phyloP scores from a whole-genome alignment of 2,888 invertebrate species.

The Drosophila greeni region DNA sequence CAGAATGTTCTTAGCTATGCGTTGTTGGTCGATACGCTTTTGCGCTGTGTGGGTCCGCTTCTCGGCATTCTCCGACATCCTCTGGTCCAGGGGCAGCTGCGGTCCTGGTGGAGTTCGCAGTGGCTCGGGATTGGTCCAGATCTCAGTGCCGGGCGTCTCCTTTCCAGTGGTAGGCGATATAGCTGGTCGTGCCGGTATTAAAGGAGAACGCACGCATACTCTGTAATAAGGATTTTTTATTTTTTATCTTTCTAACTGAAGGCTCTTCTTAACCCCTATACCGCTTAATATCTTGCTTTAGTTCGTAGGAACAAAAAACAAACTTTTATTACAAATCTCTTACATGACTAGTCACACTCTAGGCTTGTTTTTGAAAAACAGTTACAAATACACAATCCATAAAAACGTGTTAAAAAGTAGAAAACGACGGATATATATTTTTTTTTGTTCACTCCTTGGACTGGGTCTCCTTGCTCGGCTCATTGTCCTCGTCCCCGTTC shows the following conservation, averaged over 20 bases:
- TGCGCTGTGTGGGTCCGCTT: constrained; percentile 83
- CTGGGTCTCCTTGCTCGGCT: constrained; percentile 49
- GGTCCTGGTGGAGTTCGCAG: constrained; percentile 19
- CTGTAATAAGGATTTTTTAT: constrained; percentile 76
- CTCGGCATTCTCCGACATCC: constrained; percentile 76
- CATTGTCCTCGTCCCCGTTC: constrained; percentile 70
- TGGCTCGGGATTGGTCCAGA: constrained; percentile 86
- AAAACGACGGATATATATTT: constrained; percentile 10
- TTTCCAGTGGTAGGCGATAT: constrained; percentile 82
- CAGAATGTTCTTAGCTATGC: constrained; percentile 81
- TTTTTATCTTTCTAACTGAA: neutral
- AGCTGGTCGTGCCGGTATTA: constrained; percentile 87
- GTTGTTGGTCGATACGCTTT: constrained; percentile 83
- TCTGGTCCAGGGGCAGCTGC: constrained; percentile 68
- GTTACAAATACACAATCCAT: constrained; percentile 13
- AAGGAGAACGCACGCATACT: constrained; percentile 89
- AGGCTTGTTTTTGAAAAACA: constrained; percentile 46
- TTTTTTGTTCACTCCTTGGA: constrained; percentile 18
- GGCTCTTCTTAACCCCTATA: neutral
- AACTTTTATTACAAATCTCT: constrained; percentile 45
- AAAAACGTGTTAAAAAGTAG: constrained; percentile 12
- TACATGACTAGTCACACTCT: constrained; percentile 63
- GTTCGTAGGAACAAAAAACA: constrained; percentile 45
- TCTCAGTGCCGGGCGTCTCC: constrained; percentile 80
- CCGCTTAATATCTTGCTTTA: neutral